These are phyloP conservation scores for Littorina saxatilis DNA, from an alignment of 1,140 invertebrate species.

Conservation along the genomic window DNA sequence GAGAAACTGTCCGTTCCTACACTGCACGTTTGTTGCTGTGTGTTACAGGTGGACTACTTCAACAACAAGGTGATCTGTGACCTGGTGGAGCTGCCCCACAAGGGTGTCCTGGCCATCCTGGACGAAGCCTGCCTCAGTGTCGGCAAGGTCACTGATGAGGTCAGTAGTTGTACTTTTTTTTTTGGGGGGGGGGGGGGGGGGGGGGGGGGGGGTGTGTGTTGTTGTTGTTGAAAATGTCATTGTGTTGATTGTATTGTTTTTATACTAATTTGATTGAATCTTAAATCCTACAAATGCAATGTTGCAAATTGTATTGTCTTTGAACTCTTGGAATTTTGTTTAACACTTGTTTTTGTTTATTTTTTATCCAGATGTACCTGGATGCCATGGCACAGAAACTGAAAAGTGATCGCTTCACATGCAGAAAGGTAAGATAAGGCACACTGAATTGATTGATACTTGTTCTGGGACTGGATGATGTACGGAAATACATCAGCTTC, in stretches of 20 bases:
- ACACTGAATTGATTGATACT: no score
- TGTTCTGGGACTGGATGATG: background rate
- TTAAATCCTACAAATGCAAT: no score
- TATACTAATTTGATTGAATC: no score
- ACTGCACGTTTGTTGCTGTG: background rate
- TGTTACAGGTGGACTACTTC: slow-evolving; percentile 87
- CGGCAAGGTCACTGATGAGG: slow-evolving; percentile 92
- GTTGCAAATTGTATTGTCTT: no score
- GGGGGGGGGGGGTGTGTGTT: no score
- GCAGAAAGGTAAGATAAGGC: slow-evolving; percentile 81
- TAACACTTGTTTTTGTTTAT: background rate
- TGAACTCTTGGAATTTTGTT: no score
- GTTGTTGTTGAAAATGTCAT: no score
- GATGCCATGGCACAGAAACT: slow-evolving; percentile 95
- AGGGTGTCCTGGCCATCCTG: slow-evolving; percentile 94
- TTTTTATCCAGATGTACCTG: slow-evolving; percentile 83
- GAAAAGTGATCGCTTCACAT: slow-evolving; percentile 93
- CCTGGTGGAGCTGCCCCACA: slow-evolving; percentile 93
- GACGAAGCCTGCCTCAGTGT: slow-evolving; percentile 97
- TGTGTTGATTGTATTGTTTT: no score
- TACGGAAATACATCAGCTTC: background rate
- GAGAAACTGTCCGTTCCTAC: no score
- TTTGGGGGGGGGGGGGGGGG: no score
- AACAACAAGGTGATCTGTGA: slow-evolving; percentile 90
- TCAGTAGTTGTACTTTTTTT: slow-evolving; percentile 58